Percentiles rank a stretch among this genome's conserved stretches.
These are phyloP conservation scores for Hypanus sabinus DNA, from an alignment of 2,113 vertebrate genomes.

Conservation along the genomic window DNA sequence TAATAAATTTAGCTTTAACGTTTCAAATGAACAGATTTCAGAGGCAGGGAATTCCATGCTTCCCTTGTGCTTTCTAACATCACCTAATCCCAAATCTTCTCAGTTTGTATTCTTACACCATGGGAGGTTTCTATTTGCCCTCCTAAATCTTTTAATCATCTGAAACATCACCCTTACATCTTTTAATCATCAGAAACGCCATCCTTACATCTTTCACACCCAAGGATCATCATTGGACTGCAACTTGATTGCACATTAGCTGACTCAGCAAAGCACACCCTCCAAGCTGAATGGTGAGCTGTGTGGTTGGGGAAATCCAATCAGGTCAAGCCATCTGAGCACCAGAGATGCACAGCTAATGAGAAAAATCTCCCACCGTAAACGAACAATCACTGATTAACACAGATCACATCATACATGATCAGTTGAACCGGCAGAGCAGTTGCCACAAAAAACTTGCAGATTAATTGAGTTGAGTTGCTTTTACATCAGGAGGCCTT, in stretches of 20 bases:
- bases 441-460: background rate
- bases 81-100: background rate
- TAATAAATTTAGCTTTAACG: too few species aligned
- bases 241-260: too few species aligned
- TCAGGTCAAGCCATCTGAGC: background rate
- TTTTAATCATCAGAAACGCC: background rate
- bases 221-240: background rate
- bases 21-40: background rate
- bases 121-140: background rate
- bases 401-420: background rate
- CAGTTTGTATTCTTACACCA: background rate
- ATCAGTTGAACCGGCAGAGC: background rate
- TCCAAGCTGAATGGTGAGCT: too few species aligned
- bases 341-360: background rate
- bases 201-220: background rate
- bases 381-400: background rate
- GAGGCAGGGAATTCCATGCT: background rate
- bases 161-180: background rate
- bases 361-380: background rate
- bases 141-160: background rate
- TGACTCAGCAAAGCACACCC: too few species aligned
- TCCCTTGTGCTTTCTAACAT: background rate
- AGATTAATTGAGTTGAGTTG: background rate
- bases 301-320: background rate
- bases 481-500: background rate